phyloP scores from a whole-genome alignment of 2,113 vertebrate genomes.

The Eurypyga helias region DNA sequence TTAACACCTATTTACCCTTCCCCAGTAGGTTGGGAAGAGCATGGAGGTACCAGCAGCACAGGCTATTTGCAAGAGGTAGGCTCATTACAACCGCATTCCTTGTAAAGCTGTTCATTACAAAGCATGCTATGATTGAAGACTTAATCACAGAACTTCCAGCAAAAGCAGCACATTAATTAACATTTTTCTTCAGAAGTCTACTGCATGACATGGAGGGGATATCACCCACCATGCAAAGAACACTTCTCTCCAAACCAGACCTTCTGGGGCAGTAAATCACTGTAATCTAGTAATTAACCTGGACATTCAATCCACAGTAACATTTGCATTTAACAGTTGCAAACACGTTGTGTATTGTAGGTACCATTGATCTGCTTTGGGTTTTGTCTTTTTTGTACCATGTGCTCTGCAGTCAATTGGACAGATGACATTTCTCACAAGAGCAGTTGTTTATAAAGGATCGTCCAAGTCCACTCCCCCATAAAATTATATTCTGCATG shows the following conservation, averaged over 20 bases:
- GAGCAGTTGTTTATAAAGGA: not conserved
- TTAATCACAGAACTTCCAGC: not conserved
- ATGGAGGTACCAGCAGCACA: not conserved
- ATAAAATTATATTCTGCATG: not conserved
- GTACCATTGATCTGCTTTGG: too few relatives aligned
- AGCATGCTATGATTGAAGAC: too few relatives aligned
- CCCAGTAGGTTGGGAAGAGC: not conserved
- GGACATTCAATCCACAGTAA: not conserved
- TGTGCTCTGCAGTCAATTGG: not conserved
- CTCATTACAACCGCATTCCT: not conserved
- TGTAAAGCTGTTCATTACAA: not conserved
- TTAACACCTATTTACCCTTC: not conserved
- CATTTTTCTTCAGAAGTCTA: not conserved
- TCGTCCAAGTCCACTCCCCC: not conserved
- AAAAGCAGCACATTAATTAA: not conserved
- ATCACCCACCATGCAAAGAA: not conserved
- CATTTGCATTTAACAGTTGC: not conserved
- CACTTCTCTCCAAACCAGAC: not conserved
- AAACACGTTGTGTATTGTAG: not conserved
- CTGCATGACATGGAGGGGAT: not conserved
- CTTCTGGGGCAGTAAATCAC: not conserved
- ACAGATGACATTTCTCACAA: not conserved
- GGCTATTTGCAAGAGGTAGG: rapidly evolving
- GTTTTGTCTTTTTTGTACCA: not conserved
- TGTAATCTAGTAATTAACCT: not conserved